phyloP scores from a whole-genome alignment of 2,888 invertebrate species.

The Tupiocoris notatus region DNA sequence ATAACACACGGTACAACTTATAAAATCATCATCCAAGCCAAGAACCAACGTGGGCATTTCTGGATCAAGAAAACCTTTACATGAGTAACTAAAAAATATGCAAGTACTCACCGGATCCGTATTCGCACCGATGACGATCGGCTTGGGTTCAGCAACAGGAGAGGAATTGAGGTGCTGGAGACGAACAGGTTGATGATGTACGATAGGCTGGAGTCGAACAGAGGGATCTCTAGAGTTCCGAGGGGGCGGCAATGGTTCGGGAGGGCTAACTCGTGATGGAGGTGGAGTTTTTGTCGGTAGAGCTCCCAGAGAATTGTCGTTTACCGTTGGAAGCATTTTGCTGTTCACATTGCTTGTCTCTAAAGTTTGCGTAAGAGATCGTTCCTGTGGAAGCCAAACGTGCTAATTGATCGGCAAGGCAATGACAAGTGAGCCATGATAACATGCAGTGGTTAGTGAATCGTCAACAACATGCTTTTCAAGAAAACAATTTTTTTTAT shows the following conservation, averaged over 20 bases:
- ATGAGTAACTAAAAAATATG: too few relatives aligned
- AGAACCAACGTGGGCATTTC: too few relatives aligned
- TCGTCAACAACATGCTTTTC: too few relatives aligned
- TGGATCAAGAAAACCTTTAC: too few relatives aligned
- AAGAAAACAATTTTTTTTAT: too few relatives aligned
- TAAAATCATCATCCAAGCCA: too few relatives aligned
- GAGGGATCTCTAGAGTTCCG: conserved; percentile 11
- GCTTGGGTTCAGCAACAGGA: conserved; percentile 19
- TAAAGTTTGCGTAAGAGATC: conserved; percentile 48
- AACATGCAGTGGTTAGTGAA: not conserved
- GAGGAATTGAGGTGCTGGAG: conserved; percentile 4
- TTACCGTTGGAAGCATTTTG: not conserved
- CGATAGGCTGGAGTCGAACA: conserved; percentile 26
- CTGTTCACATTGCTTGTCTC: conserved; percentile 36
- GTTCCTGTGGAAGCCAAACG: conserved; percentile 45
- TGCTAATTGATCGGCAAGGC: conserved; percentile 5
- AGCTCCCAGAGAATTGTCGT: conserved; percentile 7
- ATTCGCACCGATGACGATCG: conserved; percentile 44
- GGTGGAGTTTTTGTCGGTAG: conserved; percentile 19
- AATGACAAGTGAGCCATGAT: not conserved
- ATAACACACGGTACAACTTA: too few relatives aligned
- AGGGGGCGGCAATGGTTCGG: conserved; percentile 33
- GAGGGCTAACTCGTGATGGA: conserved; percentile 17
- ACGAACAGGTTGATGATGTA: conserved; percentile 18
- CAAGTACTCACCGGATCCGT: conserved; percentile 46